A percentile compares a stretch with the other conserved stretches of the same genome.
These are phyloP conservation scores for Cydia splendana DNA, from an alignment of 1,140 invertebrate species.

Conservation along the genomic window DNA sequence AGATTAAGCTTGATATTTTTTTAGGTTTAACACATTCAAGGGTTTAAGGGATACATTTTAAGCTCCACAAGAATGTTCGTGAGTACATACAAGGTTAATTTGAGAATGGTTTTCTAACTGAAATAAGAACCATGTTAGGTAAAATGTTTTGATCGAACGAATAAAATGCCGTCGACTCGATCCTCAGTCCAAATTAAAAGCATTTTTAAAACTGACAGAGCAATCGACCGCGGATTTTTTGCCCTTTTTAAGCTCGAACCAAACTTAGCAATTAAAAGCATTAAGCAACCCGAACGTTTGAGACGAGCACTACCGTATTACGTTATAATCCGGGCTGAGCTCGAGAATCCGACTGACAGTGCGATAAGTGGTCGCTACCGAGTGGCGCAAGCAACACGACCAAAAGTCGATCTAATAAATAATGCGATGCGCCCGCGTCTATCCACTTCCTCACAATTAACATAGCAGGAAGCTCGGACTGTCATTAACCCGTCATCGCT, in stretches of 20 bases:
- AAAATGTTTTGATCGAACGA: not conserved
- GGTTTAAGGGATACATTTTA: too few relatives aligned
- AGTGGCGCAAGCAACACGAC: slow-evolving; percentile 54
- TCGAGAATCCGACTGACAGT: slow-evolving; percentile 60
- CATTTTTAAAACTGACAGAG: slow-evolving; percentile 26
- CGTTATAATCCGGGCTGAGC: slow-evolving; percentile 74
- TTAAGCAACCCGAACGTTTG: slow-evolving; percentile 68
- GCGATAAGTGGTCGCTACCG: slow-evolving; percentile 63
- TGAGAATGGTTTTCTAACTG: too few relatives aligned
- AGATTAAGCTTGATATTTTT: not conserved
- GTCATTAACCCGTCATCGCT: slow-evolving; percentile 75
- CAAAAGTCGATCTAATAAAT: slow-evolving; percentile 68
- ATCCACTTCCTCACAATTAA: slow-evolving; percentile 72
- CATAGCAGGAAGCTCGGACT: slow-evolving; percentile 71
- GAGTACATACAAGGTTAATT: too few relatives aligned
- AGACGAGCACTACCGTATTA: slow-evolving; percentile 74
- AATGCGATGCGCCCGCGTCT: slow-evolving; percentile 62
- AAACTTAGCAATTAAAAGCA: slow-evolving; percentile 59
- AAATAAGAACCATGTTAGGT: too few relatives aligned
- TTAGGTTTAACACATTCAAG: too few relatives aligned
- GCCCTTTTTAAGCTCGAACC: slow-evolving; percentile 39
- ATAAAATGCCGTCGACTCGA: not conserved
- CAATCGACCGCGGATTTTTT: slow-evolving; percentile 19
- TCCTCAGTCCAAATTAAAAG: slow-evolving; percentile 18
- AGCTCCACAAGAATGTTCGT: too few relatives aligned